A percentile compares a stretch with the other conserved stretches of the same genome.
These are phyloP conservation scores for Amphiura filiformis DNA, from an alignment of 35 echinoderm and acorn worm genomes.

Conservation along the genomic window DNA sequence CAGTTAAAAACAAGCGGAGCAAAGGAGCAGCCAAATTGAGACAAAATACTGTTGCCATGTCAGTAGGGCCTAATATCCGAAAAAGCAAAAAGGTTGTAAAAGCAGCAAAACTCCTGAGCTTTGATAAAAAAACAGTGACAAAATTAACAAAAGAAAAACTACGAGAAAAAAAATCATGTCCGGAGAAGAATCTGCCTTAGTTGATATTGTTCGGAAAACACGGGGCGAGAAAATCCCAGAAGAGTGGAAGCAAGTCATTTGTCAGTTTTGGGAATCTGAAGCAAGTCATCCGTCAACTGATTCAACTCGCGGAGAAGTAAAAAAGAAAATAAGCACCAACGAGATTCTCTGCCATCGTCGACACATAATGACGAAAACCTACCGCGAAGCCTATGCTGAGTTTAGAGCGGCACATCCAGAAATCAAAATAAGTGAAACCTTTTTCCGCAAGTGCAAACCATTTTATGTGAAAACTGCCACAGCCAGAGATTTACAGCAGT, in stretches of 20 bases:
- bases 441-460: background rate
- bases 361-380: background rate
- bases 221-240: background rate
- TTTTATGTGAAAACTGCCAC: background rate
- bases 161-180: background rate
- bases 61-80: background rate
- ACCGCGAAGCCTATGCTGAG: background rate
- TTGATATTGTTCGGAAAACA: background rate
- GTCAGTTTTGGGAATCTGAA: background rate
- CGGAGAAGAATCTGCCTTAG: background rate
- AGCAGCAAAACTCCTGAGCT: background rate
- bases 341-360: background rate
- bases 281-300: background rate
- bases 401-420: background rate
- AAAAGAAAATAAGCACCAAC: background rate
- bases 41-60: background rate
- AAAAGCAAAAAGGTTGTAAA: background rate
- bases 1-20: background rate
- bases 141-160: background rate
- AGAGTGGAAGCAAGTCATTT: background rate
- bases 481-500: background rate
- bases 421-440: background rate
- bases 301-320: background rate
- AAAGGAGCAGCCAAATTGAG: background rate
- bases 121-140: background rate